A percentile compares a stretch with the other conserved stretches of the same genome.
Conservation (phyloP, 2,113 vertebrate species). For the Calyptommatus sinebrachiatus region DNA sequence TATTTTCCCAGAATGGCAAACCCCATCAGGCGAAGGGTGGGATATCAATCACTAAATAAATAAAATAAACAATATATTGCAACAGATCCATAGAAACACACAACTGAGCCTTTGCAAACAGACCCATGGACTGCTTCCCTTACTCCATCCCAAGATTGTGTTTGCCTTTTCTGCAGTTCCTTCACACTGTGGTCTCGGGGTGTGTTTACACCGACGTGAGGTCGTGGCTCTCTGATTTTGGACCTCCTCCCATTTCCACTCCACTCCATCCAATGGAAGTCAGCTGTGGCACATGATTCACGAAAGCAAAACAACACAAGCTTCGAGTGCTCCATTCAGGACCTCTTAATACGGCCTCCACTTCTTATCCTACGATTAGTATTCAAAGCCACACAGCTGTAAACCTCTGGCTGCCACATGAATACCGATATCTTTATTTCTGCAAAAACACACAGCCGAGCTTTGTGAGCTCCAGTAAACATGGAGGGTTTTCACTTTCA, state of each 20-base stretch:
- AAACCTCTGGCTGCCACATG: fast-evolving
- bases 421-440: slow-evolving; percentile 25
- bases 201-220: no score
- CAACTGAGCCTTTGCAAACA: background rate
- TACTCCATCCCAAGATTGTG: no score
- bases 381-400: background rate
- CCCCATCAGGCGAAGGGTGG: no score
- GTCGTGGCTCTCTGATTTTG: background rate
- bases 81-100: no score
- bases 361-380: background rate
- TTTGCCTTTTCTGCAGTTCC: no score
- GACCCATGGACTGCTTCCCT: no score
- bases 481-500: background rate
- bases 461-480: background rate
- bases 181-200: no score
- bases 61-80: background rate
- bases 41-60: no score
- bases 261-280: background rate
- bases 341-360: background rate
- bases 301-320: slow-evolving; percentile 1
- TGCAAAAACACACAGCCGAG: background rate
- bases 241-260: background rate
- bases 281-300: background rate
- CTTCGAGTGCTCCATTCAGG: no score
- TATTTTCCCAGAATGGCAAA: no score